Percentiles rank a stretch among this genome's conserved stretches.
Evolutionary conservation across 2,113 vertebrate species (phyloP).

Genomic region (Columba livia): DNA sequence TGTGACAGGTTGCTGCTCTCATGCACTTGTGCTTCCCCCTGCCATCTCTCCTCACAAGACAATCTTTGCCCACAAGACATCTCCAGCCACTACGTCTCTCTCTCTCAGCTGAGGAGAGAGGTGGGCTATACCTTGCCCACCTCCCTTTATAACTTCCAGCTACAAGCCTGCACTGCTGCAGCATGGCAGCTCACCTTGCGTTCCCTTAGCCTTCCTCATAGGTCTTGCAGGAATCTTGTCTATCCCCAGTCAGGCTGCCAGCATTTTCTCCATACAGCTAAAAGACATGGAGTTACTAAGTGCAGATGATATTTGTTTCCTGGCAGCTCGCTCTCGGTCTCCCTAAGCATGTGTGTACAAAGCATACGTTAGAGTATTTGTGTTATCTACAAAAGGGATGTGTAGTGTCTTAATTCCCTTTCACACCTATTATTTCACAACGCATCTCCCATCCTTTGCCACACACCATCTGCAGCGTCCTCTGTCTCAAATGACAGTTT

Average conservation of each 20-base stretch:
- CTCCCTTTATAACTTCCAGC: not conserved
- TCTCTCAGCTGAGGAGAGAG: no score
- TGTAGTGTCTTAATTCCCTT: not conserved
- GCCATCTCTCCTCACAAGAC: not conserved
- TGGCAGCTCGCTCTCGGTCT: not conserved
- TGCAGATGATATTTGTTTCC: not conserved
- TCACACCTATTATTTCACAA: not conserved
- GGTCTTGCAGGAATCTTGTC: no score
- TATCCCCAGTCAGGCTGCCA: not conserved
- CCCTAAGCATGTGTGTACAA: not conserved
- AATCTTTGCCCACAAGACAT: not conserved
- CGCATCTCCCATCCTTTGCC: not conserved
- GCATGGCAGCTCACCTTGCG: not conserved
- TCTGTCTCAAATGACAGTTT: no score
- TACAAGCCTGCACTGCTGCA: no score
- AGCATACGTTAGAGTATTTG: not conserved
- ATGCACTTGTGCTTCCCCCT: not conserved
- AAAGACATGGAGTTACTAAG: not conserved
- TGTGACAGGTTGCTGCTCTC: not conserved
- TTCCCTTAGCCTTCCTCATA: not conserved
- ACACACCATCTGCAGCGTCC: not conserved
- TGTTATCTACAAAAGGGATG: not conserved
- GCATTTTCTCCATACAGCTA: not conserved
- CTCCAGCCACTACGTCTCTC: not conserved
- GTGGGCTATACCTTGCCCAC: not conserved